These are phyloP conservation scores for Cantharis flavilabris DNA, from an alignment of 2,888 invertebrate species.

Conservation along the genomic window DNA sequence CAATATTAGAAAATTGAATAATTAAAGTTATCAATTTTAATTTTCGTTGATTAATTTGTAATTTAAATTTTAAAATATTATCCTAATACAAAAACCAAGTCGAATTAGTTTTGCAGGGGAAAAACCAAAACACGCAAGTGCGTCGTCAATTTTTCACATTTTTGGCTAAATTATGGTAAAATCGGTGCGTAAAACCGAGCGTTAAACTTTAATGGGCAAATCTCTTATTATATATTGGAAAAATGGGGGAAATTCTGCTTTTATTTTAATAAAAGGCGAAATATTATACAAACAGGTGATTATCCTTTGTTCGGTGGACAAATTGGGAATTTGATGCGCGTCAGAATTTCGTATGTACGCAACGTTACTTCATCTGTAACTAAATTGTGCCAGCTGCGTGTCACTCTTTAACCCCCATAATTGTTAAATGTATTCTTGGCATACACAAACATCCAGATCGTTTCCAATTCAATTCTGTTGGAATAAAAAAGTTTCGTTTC, in stretches of 20 bases:
- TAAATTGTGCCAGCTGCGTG: conserved; percentile 50
- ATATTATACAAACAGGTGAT: conserved; percentile 51
- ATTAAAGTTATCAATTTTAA: neutral
- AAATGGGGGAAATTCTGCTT: conserved; percentile 34
- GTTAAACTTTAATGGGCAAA: conserved; percentile 37
- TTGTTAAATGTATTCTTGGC: neutral
- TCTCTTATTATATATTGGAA: conserved; percentile 14
- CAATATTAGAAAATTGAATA: neutral
- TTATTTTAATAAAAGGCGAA: conserved; percentile 38
- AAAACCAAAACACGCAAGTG: neutral
- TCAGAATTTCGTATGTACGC: conserved; percentile 44
- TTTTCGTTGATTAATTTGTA: neutral
- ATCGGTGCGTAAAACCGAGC: conserved; percentile 41
- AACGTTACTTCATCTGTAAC: conserved; percentile 45
- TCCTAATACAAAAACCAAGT: neutral
- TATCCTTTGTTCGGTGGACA: conserved; percentile 50
- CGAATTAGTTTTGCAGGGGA: neutral
- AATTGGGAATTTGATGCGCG: conserved; percentile 52
- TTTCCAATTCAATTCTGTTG: neutral
- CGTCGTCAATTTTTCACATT: neutral
- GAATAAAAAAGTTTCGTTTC: neutral
- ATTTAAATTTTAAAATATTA: neutral
- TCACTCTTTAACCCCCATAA: conserved; percentile 15
- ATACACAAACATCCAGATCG: neutral
- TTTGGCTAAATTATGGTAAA: conserved; percentile 19